Evolutionary conservation across 2,888 invertebrate genomes (phyloP), one percentile per base, ranked within the genome.

Genomic region (Oscheius sp.): DNA sequence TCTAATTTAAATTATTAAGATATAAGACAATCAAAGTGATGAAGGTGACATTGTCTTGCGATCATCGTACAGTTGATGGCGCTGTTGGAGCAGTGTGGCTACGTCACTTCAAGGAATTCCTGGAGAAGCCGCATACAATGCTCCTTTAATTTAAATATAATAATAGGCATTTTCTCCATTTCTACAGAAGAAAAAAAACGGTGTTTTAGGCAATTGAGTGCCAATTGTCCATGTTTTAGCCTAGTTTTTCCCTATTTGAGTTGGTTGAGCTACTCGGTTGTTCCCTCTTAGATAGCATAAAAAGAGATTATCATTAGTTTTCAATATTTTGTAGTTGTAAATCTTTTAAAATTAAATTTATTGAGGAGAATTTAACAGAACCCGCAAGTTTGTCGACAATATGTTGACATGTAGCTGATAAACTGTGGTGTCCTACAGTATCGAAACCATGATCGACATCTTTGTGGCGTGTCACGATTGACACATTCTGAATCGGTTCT

Each of bases 51-150:
- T 91, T 98, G 77, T 96, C 97, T 83, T 95, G 95, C 86, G 99
- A 99, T 91, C 99, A 99, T 90, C 92, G 99, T 86, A 95, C 96
- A 27, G 94, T 99, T 7, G 98, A 99, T 90, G 99, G 99, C 63
- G 98, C 98, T 82, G 94, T 99, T 3, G 99, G 96, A 70, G 99
- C 99, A 1, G 92, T 93, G 89, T 99, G 96, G 96, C 92, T 99
- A 88, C 92, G 93, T 86, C 93, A 93, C 68, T 95, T 99, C 91
- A 93, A 93, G 85, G 92, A 93, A 76, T 93, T 93, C 89, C 90
- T 99, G 81, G 96, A 98, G 90, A 93, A 95, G 88, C 99, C 99
- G 29, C 92, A 93, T 82, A 93, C 93, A 78, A 99, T 99, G 93
- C 92, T 99, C 80, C 92, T 98, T 87, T 97, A 93, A 76, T 55